These are phyloP conservation scores for Muricea muricata DNA, from an alignment of 92 coral and sea anemone species.

Conservation along the genomic window DNA sequence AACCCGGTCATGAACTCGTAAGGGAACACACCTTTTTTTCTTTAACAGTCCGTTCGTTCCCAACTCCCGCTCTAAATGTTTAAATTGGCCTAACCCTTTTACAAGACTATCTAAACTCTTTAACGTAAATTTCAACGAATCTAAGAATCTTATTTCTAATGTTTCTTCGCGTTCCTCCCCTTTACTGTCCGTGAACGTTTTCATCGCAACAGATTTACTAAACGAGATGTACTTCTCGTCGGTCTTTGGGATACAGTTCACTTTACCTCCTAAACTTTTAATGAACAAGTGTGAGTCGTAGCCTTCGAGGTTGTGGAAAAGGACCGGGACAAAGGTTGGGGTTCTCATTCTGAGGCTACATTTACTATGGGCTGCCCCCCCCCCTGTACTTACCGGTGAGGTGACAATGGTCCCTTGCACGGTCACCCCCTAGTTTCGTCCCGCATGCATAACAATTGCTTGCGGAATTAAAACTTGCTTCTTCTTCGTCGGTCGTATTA, in stretches of 20 bases:
- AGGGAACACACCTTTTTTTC: conserved; percentile 53
- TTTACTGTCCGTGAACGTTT: too few relatives aligned
- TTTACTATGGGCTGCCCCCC: background rate
- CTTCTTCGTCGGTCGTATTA: background rate
- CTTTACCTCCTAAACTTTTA: background rate
- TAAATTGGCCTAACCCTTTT: too few relatives aligned
- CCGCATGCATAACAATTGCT: background rate
- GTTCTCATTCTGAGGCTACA: conserved; percentile 18
- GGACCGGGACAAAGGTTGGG: conserved; percentile 48
- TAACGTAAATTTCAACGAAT: background rate
- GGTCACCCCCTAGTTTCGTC: background rate
- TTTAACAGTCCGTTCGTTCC: too few relatives aligned
- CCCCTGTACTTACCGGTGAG: too few relatives aligned
- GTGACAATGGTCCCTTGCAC: background rate
- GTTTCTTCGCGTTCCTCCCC: too few relatives aligned
- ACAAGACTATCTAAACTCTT: background rate
- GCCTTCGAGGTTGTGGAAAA: conserved; percentile 66
- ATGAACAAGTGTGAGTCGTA: too few relatives aligned
- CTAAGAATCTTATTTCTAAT: background rate
- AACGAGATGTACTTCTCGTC: background rate
- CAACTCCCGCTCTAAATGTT: background rate
- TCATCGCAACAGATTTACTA: background rate
- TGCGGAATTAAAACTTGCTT: background rate
- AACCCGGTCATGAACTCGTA: conserved; percentile 9
- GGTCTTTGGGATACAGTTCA: background rate